Conservation (phyloP, 1,140 invertebrate genomes). For the Drosophila kurseongensis region DNA sequence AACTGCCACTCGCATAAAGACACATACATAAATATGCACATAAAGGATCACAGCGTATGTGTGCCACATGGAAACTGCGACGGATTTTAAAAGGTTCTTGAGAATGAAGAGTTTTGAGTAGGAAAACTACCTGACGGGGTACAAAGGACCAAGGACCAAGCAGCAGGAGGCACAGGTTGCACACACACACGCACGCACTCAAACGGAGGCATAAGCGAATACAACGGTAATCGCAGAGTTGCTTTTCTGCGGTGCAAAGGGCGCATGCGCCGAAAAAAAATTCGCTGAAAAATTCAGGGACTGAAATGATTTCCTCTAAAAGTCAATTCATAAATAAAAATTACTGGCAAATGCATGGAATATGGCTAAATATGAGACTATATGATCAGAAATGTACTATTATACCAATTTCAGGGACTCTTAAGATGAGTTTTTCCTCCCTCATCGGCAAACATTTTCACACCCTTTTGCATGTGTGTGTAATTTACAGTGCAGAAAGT, state of each 20-base stretch:
- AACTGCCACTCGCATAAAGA: constrained; percentile 31
- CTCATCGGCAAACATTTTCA: constrained; percentile 20
- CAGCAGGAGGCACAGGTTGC: constrained; percentile 60
- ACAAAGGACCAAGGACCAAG: constrained; percentile 56
- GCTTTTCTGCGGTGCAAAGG: constrained; percentile 51
- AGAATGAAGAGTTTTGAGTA: constrained; percentile 48
- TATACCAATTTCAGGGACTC: not conserved
- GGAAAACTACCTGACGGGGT: constrained; percentile 71
- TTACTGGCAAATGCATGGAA: not conserved
- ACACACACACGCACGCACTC: constrained; percentile 15
- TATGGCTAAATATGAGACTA: not conserved
- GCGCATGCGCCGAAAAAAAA: constrained; percentile 71
- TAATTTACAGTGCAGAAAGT: constrained; percentile 39
- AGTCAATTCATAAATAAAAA: constrained; percentile 65
- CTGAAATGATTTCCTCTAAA: constrained; percentile 43
- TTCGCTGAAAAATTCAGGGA: constrained; percentile 57
- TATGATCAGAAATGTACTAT: not conserved
- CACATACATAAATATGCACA: constrained; percentile 12
- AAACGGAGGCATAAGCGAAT: constrained; percentile 3
- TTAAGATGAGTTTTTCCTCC: not conserved
- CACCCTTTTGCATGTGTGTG: constrained; percentile 57
- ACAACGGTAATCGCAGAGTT: constrained; percentile 59
- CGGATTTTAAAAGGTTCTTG: constrained; percentile 69
- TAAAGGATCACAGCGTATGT: constrained; percentile 61
- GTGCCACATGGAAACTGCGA: constrained; percentile 73